Base-by-base conservation (phyloP, 2,113 vertebrate genomes). In the Amphiprion percula region DNA sequence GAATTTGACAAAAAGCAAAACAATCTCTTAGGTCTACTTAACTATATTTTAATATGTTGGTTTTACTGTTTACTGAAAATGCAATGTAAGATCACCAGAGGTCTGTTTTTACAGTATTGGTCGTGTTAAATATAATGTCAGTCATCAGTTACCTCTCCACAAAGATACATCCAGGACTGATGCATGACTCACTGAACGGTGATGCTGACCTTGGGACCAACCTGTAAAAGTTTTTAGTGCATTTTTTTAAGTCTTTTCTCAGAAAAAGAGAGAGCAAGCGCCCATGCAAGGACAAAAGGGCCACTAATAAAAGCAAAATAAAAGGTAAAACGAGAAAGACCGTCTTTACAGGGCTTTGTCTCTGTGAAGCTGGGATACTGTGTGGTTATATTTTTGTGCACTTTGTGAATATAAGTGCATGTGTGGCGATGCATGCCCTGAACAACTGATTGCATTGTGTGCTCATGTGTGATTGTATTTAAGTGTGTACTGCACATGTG, bases 331-430 rank as follows among this genome's bases (percentile, higher is more conserved):
- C 59, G 4, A 55, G 4, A 72, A 28, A 6, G 21, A 49, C 33
- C 19, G 49, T 61, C 55, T 65, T 63, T 37, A 21, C 14, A 65
- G 30, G 54, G 62, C 59, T 72, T 79, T 65, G 49, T 47, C n/a
- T 28, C 9, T 0, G 62, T 41, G 44, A 70, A 26, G 16, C 63
- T 44, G 16, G 65, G 50, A 37, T 61, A 69, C 44, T 58, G 58
- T 44, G 30, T 33, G 69, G 26, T 26, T 19, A 53, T 65, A n/a
- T 80, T 37, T 49, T 4, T 55, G 5, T 64, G 46, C 7, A 59
- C 47, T 33, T 15, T 41, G 10, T 60, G 47, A 78, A 77, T 47
- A 66, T 17, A 33, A 8, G 47, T 53, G 53, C 37, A 37, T 49
- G 9, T 56, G 55, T 68, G 66, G 52, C 64, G 53, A 58, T 41